Percentiles rank a stretch among this genome's conserved stretches.
Conservation (phyloP, 2,113 vertebrate genomes). For the human (Homo sapiens) region GRCh38 chr1:65169501-65170000, state of each 20-base stretch:
- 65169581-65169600: neutral
- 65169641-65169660: neutral
- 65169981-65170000: neutral
- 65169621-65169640: neutral
- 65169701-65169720: slow-evolving; percentile 1
- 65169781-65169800: neutral
- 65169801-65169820: neutral
- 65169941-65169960: neutral
- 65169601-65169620: neutral
- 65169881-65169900: neutral
- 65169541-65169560: neutral
- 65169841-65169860: neutral
- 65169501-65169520: neutral
- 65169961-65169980: neutral
- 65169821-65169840: slow-evolving; percentile 1
- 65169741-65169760: neutral
- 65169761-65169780: neutral
- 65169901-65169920: neutral
- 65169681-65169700: neutral
- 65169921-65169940: neutral
- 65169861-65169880: neutral
- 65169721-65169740: neutral
- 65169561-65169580: neutral
- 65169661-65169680: neutral
- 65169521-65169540: neutral